Conservation (phyloP, 2,888 invertebrate species). For the Penaeus monodon region DNA sequence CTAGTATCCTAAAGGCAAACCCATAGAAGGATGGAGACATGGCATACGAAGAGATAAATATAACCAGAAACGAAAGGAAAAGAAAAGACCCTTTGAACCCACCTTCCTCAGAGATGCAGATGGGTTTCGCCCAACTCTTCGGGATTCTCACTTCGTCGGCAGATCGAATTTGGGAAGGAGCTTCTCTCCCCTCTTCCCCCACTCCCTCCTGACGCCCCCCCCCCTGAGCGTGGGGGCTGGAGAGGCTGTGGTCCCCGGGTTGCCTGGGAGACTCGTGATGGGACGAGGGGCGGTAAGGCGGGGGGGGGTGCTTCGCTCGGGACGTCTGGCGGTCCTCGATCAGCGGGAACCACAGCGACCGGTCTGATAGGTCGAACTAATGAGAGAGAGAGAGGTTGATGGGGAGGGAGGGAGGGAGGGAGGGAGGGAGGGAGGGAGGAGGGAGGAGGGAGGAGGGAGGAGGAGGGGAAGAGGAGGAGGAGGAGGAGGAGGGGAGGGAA, state of each 20-base stretch:
- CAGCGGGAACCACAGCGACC: conserved; percentile 35
- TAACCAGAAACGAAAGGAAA: not conserved
- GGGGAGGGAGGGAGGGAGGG: too few species aligned
- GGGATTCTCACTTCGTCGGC: conserved; percentile 13
- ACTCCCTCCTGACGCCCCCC: not conserved
- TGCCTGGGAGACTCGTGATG: too few species aligned
- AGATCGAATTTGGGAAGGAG: not conserved
- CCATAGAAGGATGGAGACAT: too few species aligned
- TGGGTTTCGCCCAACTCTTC: conserved; percentile 17
- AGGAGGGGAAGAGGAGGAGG: too few species aligned
- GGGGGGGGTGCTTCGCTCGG: not conserved
- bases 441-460: too few species aligned
- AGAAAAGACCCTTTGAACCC: not conserved
- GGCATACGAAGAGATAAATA: not conserved
- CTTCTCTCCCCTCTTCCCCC: not conserved
- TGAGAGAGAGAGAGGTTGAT: too few species aligned
- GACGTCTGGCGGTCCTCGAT: conserved; percentile 5
- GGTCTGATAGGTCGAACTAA: conserved; percentile 44
- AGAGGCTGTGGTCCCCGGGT: too few species aligned
- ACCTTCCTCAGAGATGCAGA: conserved; percentile 43
- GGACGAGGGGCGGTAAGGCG: not conserved
- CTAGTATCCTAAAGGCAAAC: too few species aligned
- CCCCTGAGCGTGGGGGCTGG: too few species aligned
- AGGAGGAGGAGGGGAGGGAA: too few species aligned
- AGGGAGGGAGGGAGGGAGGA: too few species aligned